Base-by-base conservation (phyloP, 2,113 vertebrate genomes). In the Scomber colias region DNA sequence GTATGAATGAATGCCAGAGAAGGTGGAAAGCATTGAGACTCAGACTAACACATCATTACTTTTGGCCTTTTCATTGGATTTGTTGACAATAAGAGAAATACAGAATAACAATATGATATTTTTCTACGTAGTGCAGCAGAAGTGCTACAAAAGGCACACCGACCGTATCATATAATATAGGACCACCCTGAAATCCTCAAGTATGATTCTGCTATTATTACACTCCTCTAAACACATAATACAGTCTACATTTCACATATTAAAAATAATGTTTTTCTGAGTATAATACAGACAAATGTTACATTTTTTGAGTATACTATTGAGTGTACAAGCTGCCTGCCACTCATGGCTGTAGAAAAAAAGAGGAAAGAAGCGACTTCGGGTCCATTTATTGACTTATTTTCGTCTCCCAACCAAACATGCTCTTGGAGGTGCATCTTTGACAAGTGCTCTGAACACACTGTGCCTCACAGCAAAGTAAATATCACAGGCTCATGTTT, bases 401-500 rank as follows among this genome's bases (percentile, higher is more conserved):
- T 90, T 88, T 82, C 9, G 50, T 86, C 84, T 90, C 55, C 44
- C 45, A 70, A 73, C 46, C 55, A 90, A 83, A 83, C 51, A 46
- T 13, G 40, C 35, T 77, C 77, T 75, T 75, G 35, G 60, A 85
- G 83, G 59, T 53, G 27, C 57, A 62, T 85, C 83, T 91, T 87
- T 83, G 86, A 87, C 86, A 85, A 87, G 77, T 61, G 72, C 81
- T 83, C 55, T 77, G 56, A 90, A 90, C 81, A 92, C 30, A 15
- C 80, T 71, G 40, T 81, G 90, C 87, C 91, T 90, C 44, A 46
- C 82, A 90, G 90, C 88, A 81, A 85, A 86, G 90, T 87, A 87
- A 91, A 91, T 86, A 91, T 90, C 85, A 89, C 80, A 89, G 85
- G 81, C 87, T 92, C 77, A 57, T 90, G 82, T 89, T 94, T 88